These are phyloP conservation scores for Notothenia rossii DNA, from an alignment of 2,113 vertebrate genomes.

Conservation along the genomic window DNA sequence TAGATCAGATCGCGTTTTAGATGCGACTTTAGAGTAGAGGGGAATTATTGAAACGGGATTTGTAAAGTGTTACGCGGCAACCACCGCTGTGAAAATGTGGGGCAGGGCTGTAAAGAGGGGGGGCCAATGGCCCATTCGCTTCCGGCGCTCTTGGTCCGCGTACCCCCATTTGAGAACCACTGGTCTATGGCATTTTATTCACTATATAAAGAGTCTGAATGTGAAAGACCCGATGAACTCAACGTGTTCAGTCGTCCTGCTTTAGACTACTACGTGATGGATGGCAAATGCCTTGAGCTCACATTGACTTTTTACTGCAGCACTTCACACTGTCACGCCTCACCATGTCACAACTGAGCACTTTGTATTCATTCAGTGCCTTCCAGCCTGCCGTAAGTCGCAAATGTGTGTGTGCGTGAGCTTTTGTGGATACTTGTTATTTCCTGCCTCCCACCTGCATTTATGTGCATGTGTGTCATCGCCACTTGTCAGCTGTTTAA, in stretches of 20 bases:
- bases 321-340: constrained; percentile 54
- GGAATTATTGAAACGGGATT: too few relatives aligned
- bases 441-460: constrained; percentile 5
- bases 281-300: constrained; percentile 49
- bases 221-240: neutral
- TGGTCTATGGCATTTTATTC: neutral
- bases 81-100: too few relatives aligned
- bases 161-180: too few relatives aligned
- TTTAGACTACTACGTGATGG: constrained; percentile 44
- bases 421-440: constrained; percentile 1
- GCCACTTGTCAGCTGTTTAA: constrained; percentile 37
- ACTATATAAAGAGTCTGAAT: neutral
- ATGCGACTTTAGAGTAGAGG: too few relatives aligned
- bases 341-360: constrained; percentile 52
- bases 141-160: too few relatives aligned
- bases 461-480: constrained; percentile 13
- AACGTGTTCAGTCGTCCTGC: neutral
- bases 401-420: constrained; percentile 1
- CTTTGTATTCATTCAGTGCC: constrained; percentile 34
- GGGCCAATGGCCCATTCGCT: too few relatives aligned
- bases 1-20: too few relatives aligned
- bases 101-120: too few relatives aligned
- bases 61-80: too few relatives aligned
- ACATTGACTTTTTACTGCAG: constrained; percentile 52
- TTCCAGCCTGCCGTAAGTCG: neutral